Evolutionary conservation across 2,888 invertebrate species (phyloP), one percentile per base, ranked within the genome.

Genomic region (Drosophila kuntzei): DNA sequence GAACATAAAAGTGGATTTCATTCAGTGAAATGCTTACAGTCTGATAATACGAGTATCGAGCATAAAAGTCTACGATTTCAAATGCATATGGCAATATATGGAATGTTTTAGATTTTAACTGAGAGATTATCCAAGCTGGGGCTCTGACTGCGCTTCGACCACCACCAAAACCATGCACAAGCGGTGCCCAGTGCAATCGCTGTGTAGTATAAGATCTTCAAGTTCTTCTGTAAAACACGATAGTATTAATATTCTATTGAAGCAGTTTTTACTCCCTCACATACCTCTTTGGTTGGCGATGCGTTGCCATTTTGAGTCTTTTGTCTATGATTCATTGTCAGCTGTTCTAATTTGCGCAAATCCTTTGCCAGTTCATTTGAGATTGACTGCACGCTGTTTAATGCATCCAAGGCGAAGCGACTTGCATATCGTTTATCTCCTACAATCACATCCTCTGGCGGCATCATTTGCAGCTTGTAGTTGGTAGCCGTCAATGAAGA

Each of bases 381-480:
- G 3, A 88, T 79, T 0, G 77, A 71, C 27, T 87, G 79, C 3
- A 92, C 67, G 47, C 91, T 91, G n/a, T 81, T 79, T 2, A 92
- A 49, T 0, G 92, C 90, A 36, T 91, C 90, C n/a, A 92, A 37
- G 0, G 92, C 91, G 58, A 91, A 91, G 44, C 90, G 86, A 55
- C 92, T 92, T 0, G 92, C 92, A 68, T 90, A 92, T n/a, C 84
- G 80, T 18, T 90, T 91, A 11, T 92, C 92, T 4, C 91, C 91
- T 0, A 92, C 80, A 6, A 92, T 61, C n/a, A 91, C 80, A 79
- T 92, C 92, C 9, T 90, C 90, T 0, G 90, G 85, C 4, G 90
- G 90, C 71, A 79, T 80, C 8, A 92, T 72, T 57, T 89, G 79
- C 22, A 92, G 64, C 72, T 92, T 92, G 47, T 92, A 90, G 49